Evolutionary conservation across 2,113 vertebrate species (phyloP).

Genomic region (Seriola rivoliana): DNA sequence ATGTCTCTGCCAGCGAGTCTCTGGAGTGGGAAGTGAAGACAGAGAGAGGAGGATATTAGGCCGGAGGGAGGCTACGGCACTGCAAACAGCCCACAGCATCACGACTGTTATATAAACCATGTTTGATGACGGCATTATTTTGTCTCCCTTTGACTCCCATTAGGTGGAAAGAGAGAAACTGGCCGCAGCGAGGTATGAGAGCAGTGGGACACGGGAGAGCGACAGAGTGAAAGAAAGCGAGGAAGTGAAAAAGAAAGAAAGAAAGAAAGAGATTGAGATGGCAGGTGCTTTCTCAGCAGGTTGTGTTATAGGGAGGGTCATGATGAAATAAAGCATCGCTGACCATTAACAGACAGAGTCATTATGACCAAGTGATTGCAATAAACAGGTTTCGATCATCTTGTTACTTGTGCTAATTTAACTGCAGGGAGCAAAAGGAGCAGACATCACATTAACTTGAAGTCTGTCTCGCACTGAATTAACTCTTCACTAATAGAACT

Average conservation of each 20-base stretch:
- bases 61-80: constrained; percentile 7
- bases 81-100: constrained; percentile 25
- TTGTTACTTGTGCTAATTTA: constrained; percentile 61
- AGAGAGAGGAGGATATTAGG: constrained; percentile 21
- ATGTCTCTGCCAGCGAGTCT: constrained; percentile 13
- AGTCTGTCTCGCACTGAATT: constrained; percentile 25
- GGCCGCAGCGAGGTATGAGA: constrained; percentile 1
- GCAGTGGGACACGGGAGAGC: constrained; percentile 19
- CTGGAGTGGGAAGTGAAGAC: constrained; percentile 30
- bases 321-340: constrained; percentile 71
- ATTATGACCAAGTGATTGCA: constrained; percentile 70
- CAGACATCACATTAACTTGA: constrained; percentile 49
- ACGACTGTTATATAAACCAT: constrained; percentile 49
- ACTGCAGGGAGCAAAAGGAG: constrained; percentile 59
- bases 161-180: constrained; percentile 36
- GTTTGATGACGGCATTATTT: constrained; percentile 54
- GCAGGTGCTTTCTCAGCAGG: constrained; percentile 40
- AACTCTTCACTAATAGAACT: constrained; percentile 24
- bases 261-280: not conserved
- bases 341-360: constrained; percentile 70
- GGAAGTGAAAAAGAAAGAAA: constrained; percentile 11
- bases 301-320: constrained; percentile 24
- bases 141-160: constrained; percentile 49
- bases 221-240: constrained; percentile 7
- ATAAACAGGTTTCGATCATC: constrained; percentile 66